phyloP scores from a whole-genome alignment of 1,140 invertebrate genomes.

The Apis florea region DNA sequence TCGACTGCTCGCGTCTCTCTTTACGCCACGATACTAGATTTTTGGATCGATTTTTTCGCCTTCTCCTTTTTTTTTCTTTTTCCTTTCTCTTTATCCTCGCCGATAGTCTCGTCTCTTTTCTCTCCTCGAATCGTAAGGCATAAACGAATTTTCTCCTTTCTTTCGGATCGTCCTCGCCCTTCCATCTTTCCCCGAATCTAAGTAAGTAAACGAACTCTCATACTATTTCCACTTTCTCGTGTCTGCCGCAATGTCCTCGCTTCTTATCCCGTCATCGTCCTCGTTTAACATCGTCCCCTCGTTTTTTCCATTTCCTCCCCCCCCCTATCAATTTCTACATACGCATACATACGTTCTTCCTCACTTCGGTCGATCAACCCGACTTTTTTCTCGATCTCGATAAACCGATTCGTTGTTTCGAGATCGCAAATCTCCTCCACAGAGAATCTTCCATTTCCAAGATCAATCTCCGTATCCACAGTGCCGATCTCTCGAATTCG shows the following conservation, averaged over 20 bases:
- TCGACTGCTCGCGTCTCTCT: slow-evolving; percentile 34
- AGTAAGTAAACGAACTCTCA: neutral
- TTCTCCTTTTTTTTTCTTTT: neutral
- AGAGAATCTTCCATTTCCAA: too few relatives aligned
- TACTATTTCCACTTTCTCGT: neutral
- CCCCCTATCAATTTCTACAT: neutral
- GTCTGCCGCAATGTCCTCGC: neutral
- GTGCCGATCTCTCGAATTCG: neutral
- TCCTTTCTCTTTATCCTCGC: neutral
- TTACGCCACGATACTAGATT: slow-evolving; percentile 24
- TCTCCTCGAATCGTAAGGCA: slow-evolving; percentile 20
- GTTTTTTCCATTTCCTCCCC: neutral
- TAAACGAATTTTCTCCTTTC: slow-evolving; percentile 19
- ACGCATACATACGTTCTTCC: neutral
- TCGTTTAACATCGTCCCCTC: neutral
- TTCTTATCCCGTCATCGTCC: slow-evolving; percentile 24
- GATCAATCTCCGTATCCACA: too few relatives aligned
- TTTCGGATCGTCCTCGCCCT: too few relatives aligned
- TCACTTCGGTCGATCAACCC: too few relatives aligned
- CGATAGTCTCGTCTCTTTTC: slow-evolving; percentile 21
- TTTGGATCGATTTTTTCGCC: slow-evolving; percentile 5
- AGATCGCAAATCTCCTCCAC: too few relatives aligned
- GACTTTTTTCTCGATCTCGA: too few relatives aligned
- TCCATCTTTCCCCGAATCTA: too few relatives aligned
- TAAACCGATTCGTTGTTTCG: neutral